A percentile compares a stretch with the other conserved stretches of the same genome.
These are phyloP conservation scores for Caenorhabditis wallacei DNA, from an alignment of 2,888 invertebrate genomes.

Conservation along the genomic window DNA sequence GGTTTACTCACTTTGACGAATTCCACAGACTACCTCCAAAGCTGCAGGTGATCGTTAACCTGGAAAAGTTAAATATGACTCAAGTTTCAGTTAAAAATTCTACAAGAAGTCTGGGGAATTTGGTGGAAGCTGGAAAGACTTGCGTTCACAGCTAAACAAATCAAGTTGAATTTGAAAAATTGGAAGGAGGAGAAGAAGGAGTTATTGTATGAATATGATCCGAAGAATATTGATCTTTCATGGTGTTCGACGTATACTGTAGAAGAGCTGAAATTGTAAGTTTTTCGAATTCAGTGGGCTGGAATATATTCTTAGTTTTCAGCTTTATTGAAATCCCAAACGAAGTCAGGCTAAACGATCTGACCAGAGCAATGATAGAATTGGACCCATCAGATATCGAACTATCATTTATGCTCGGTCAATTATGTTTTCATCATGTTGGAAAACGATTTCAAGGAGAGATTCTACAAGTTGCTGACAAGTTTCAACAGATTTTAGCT, in stretches of 20 bases:
- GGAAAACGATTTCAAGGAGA: slow-evolving; percentile 29
- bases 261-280: slow-evolving; percentile 37
- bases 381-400: slow-evolving; percentile 35
- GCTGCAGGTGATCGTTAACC: slow-evolving; percentile 32
- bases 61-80: background rate
- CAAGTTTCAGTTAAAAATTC: slow-evolving; percentile 31
- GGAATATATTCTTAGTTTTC: background rate
- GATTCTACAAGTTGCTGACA: slow-evolving; percentile 13
- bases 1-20: slow-evolving; percentile 56
- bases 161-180: background rate
- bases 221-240: slow-evolving; percentile 19
- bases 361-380: slow-evolving; percentile 1
- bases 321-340: slow-evolving; percentile 20
- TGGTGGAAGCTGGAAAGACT: slow-evolving; percentile 47
- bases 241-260: slow-evolving; percentile 25
- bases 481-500: slow-evolving; percentile 16
- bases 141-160: background rate
- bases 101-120: slow-evolving; percentile 48
- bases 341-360: background rate
- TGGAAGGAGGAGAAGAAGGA: background rate
- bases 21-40: slow-evolving; percentile 40
- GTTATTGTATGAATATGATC: background rate
- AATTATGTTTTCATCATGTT: slow-evolving; percentile 24
- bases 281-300: too few relatives aligned
- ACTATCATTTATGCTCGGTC: slow-evolving; percentile 13